Base-by-base conservation (phyloP, 2,888 invertebrate species). In the Campoplex capitator region DNA sequence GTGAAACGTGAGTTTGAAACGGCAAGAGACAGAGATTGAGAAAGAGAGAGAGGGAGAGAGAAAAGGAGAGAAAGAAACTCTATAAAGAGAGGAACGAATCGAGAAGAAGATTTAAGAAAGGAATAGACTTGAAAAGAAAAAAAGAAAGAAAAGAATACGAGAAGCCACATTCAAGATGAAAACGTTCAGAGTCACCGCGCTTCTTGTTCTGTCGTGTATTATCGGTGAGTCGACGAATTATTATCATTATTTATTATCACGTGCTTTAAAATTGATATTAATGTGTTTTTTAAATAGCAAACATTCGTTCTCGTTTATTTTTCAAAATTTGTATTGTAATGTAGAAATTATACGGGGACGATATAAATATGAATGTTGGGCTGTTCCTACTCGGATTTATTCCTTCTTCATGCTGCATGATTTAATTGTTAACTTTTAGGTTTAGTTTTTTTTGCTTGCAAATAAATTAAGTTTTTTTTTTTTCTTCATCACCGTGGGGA, bases 201-300 rank as follows among this genome's bases (percentile, higher is more conserved):
- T 92, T 86, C 89, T 62, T 62, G 28, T 93, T 88, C 89, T 93
- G 87, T 91, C 89, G 89, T 92, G 90, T 89, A 90, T 90, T 80
- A 89, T 93, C 89, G 93, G 93, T 93, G 91, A 93, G 93, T 93
- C 86, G 45, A 80, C 67, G 83, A 79, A 82, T 77, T 70, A 74
- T 73, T 76, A 76, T 81, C 28, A 74, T 85, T 87, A 70, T 65
- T 74, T 42, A 35, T 68, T 35, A 11, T 42, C 28, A 62, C 23
- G 23, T 73, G 18, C 28, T 62, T 71, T 32, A 48, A 48, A 65
- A 32, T 62, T 28, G 18, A 42, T 62, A 48, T 76, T 4, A 11
- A 48, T 13, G 54, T 48, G 28, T 62, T 28, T 45, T 45, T 62
- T 48, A 32, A 45, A 45, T 62, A n/a, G 8, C 32, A 9, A 62